Evolutionary conservation across 2,797 vertebrate species (phyloP).

Genomic region (Agapornis canus): DNA sequence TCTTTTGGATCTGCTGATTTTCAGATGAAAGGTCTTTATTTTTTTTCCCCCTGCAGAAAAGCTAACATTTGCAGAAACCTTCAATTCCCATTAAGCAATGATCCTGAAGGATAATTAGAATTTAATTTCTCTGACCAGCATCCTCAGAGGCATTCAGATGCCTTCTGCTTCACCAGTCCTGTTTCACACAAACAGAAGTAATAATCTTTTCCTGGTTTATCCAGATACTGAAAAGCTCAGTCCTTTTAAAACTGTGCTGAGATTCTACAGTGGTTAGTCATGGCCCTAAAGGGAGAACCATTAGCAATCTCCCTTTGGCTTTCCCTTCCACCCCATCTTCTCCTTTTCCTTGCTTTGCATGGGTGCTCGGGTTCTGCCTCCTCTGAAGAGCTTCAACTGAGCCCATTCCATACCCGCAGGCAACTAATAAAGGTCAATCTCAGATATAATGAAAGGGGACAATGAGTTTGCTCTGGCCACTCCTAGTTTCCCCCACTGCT

Average conservation of each 20-base stretch:
- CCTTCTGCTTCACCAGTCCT: neutral
- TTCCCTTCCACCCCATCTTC: conserved; percentile 41
- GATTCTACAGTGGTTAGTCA: neutral
- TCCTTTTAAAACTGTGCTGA: neutral
- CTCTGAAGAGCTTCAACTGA: conserved; percentile 50
- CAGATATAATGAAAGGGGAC: conserved; percentile 61
- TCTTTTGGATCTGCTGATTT: neutral
- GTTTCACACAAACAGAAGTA: neutral
- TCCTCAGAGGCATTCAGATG: neutral
- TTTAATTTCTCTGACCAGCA: conserved; percentile 45
- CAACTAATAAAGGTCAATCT: conserved; percentile 65
- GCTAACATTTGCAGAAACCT: neutral
- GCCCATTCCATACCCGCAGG: conserved; percentile 56
- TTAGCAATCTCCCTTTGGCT: conserved; percentile 54
- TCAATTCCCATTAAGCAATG: neutral
- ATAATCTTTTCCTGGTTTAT: neutral
- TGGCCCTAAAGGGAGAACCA: conserved; percentile 37
- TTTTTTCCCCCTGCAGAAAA: neutral
- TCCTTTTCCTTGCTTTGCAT: conserved; percentile 64
- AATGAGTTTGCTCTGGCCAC: conserved; percentile 26
- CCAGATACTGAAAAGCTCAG: neutral
- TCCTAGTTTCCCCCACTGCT: conserved; percentile 13
- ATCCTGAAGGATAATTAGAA: conserved; percentile 14
- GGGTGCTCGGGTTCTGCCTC: conserved; percentile 22
- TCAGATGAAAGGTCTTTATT: neutral